A percentile compares a stretch with the other conserved stretches of the same genome.
phyloP scores from a whole-genome alignment of 2,113 vertebrate genomes.

The Campylorhamphus procurvoides region DNA sequence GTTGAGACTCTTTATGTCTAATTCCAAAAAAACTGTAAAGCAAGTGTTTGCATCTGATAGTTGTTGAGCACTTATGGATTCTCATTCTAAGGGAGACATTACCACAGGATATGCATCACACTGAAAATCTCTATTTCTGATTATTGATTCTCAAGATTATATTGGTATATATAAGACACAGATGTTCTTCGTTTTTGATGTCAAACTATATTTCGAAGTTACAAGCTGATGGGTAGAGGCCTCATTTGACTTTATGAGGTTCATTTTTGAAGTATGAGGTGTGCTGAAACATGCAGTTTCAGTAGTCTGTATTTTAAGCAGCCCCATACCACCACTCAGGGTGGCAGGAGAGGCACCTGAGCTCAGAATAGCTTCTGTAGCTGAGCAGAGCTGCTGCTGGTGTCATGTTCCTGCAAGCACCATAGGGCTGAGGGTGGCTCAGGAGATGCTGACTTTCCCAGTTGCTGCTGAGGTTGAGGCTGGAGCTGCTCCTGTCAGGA shows the following conservation, averaged over 20 bases:
- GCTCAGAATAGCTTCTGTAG: background rate
- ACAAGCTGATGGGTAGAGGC: background rate
- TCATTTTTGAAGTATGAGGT: background rate
- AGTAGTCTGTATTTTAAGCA: background rate
- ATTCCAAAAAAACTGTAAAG: background rate
- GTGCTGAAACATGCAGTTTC: background rate
- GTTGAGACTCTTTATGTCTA: background rate
- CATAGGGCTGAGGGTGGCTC: background rate
- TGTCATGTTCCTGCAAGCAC: background rate
- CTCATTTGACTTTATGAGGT: background rate
- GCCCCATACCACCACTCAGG: rapidly evolving
- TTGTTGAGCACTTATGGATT: background rate
- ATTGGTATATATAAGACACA: background rate
- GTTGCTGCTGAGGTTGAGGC: background rate
- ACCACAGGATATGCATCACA: background rate
- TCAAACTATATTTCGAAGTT: background rate
- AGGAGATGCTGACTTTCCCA: background rate
- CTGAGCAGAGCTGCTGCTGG: background rate
- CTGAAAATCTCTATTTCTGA: background rate
- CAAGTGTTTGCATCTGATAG: background rate
- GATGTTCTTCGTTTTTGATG: background rate
- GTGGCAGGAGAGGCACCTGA: background rate
- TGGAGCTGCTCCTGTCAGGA: background rate
- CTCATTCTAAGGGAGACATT: background rate
- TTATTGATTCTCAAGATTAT: background rate